These are phyloP conservation scores for Calycopis cecrops DNA, from an alignment of 1,140 invertebrate species.

Conservation along the genomic window DNA sequence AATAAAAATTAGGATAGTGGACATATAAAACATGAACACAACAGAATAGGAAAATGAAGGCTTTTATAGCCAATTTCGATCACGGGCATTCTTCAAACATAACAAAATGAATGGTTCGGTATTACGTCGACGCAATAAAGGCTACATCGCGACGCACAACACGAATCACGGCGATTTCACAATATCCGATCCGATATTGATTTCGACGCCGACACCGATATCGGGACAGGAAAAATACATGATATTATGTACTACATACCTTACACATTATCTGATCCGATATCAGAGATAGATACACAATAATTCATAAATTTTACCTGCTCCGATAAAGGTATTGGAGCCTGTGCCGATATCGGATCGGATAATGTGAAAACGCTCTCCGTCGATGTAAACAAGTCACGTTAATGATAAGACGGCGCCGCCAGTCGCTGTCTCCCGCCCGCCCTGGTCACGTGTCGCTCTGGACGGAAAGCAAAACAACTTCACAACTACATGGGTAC, in stretches of 20 bases:
- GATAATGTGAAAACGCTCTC: neutral
- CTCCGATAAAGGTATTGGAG: too few species aligned
- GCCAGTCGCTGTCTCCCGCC: conserved; percentile 57
- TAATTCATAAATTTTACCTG: too few species aligned
- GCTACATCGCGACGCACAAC: conserved; percentile 48
- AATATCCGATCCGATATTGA: too few species aligned
- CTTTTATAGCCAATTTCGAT: conserved; percentile 24
- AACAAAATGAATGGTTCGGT: conserved; percentile 33
- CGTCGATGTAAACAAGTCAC: conserved; percentile 54
- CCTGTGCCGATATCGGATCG: too few species aligned
- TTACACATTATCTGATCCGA: too few species aligned
- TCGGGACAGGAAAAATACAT: too few species aligned
- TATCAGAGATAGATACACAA: too few species aligned
- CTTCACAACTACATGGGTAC: conserved; percentile 33
- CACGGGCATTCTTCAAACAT: conserved; percentile 13
- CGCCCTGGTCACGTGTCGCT: conserved; percentile 48
- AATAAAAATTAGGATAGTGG: too few species aligned
- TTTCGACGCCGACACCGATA: too few species aligned
- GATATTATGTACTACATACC: too few species aligned
- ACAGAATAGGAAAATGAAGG: conserved; percentile 7
- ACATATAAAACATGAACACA: neutral
- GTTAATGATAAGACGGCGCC: conserved; percentile 56
- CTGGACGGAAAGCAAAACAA: conserved; percentile 11
- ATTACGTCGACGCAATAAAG: conserved; percentile 45
- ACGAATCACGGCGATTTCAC: conserved; percentile 19